These are phyloP conservation scores for Eustalomyia histrio DNA, from an alignment of 2,888 invertebrate species.

Conservation along the genomic window DNA sequence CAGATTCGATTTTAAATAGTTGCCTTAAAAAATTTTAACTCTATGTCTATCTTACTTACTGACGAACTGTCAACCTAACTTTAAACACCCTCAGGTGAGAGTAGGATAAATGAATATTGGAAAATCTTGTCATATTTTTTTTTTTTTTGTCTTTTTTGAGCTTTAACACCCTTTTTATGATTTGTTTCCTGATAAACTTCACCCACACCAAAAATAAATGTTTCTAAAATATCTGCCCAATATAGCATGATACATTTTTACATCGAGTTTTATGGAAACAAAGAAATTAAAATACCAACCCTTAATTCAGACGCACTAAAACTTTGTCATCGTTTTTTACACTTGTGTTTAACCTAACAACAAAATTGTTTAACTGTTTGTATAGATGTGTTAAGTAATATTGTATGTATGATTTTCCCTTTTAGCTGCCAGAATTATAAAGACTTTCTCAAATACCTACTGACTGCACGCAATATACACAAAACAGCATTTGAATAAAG, in stretches of 20 bases:
- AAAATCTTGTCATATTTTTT: conserved; percentile 30
- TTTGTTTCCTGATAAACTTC: not conserved
- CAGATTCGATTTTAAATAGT: conserved; percentile 5
- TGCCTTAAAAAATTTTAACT: not conserved
- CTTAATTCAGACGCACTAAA: conserved; percentile 36
- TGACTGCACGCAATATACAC: too few relatives aligned
- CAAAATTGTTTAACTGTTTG: not conserved
- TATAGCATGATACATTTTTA: not conserved
- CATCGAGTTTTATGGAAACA: not conserved
- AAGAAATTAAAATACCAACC: conserved; percentile 31
- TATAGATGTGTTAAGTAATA: conserved; percentile 24
- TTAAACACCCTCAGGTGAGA: conserved; percentile 29
- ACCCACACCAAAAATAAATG: not conserved
- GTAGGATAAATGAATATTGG: conserved; percentile 25
- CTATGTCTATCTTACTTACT: too few relatives aligned
- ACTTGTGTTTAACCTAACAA: conserved; percentile 15
- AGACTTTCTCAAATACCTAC: conserved; percentile 5
- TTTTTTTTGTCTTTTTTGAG: too few relatives aligned
- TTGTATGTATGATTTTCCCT: conserved; percentile 16
- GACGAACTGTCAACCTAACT: not conserved
- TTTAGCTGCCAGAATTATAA: conserved; percentile 25
- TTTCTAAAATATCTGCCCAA: not conserved
- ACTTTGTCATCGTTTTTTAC: conserved; percentile 36
- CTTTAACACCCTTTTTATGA: conserved; percentile 32
- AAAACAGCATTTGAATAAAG: conserved; percentile 30